Evolutionary conservation across 2,888 invertebrate genomes (phyloP), one percentile per base, ranked within the genome.

Genomic region (Hypselothyrea guttata): DNA sequence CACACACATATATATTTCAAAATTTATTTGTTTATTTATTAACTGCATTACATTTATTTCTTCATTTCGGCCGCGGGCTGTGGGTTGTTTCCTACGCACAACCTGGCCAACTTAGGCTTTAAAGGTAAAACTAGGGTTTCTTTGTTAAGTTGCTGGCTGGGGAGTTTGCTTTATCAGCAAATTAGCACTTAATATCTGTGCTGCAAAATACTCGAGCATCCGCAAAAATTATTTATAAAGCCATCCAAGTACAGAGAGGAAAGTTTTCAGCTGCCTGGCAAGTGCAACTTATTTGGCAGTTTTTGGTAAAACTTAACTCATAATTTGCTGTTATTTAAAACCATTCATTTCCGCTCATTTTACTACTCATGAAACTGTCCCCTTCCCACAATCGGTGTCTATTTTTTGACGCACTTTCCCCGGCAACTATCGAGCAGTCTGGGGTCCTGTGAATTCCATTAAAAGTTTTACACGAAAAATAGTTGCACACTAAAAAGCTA

Each of bases 301-400:
- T 65, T 55, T 51, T 40, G 65, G 22, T 22, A 51, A 78, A 79
- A 79, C 77, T 78, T 84, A 55, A 59, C 84, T 79, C 84, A 81
- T 81, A 81, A 81, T 82, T 82, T 82, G 84, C 86, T 82, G 81
- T 82, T 82, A 82, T 82, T 82, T 82, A 84, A 82, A 82, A 86
- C 86, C 81, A 75, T 86, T 82, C 86, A 82, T 86, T 82, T 82
- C 81, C 81, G 81, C 86, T 82, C 84, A 82, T 86, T 82, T 86
- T 84, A 84, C 86, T 77, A 62, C 60, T 73, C 34, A 22, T 62
- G 42, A 42, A 44, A 52, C 52, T 54, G 56, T 8, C 15, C 12
- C 27, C 27, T 2, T 40, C 8, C 31, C 27, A 40, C 55, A 66
- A 68, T 67, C 68, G 84, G 84, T 84, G 77, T 86, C 82, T 83